Evolutionary conservation across 2,797 vertebrate genomes (phyloP), one percentile per base, ranked within the genome.

Genomic region (Valencia hispanica): DNA sequence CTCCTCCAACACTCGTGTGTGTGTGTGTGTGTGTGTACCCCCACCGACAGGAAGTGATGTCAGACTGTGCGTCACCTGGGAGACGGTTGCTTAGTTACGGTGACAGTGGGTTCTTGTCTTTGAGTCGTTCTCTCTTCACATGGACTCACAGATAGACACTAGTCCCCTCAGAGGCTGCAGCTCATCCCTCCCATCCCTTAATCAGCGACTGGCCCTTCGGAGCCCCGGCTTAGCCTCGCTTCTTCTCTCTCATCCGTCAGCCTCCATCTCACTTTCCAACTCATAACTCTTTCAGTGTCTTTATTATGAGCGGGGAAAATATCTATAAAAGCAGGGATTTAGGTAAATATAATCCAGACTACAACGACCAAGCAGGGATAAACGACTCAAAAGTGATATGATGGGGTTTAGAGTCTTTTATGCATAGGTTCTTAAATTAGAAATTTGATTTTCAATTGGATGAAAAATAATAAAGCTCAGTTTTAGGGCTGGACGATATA

Each of bases 21-120:
- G 85, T n/a, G n/a, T n/a, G n/a, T n/a, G n/a, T n/a, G n/a, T n/a
- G n/a, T n/a, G n/a, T n/a, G n/a, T n/a, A n/a, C n/a, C 83, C 84
- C 72, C 88, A 87, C 87, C 84, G 87, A 93, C 92, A 94, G 94
- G 95, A 96, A 95, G 93, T 96, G 94, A 95, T 94, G 94, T 95
- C 92, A 90, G 87, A 91, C 88, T 86, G 90, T 85, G 89, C 84
- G 93, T 96, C 94, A 95, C 94, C 94, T 90, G 92, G 94, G 94
- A 94, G 94, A 95, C 89, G 39, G 95, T 96, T 96, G 94, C 95
- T 96, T 94, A 93, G 95, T 92, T 91, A 95, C 95, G 65, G 61
- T 93, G 94, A 95, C 95, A 95, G 94, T 92, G 92, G 93, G 92
- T 93, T 95, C 91, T 94, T 95, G 94, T 94, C 94, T 93, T 89